Evolutionary conservation across 2,797 vertebrate genomes (phyloP), one percentile per base, ranked within the genome.

Genomic region (Echiichthys vipera): DNA sequence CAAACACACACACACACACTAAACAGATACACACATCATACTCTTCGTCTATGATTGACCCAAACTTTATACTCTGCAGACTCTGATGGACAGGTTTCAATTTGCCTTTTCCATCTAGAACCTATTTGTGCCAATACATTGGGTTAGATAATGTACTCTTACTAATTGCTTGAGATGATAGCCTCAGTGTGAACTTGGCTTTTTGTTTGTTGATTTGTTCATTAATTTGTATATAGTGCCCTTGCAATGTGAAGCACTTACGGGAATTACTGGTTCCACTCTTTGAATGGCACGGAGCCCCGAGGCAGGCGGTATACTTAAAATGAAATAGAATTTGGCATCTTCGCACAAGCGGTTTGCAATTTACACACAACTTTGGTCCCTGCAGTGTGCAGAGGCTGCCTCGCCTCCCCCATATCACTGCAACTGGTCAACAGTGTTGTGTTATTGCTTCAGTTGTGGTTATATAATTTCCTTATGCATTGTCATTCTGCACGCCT

Each of bases 131-230:
- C 37, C 34, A 36, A 6, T 53, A 3, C 57, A 51, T 71, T 74
- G 53, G 46, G 22, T 79, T 70, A 72, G 61, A 65, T 81, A 83
- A 78, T 75, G 67, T 70, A 83, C 65, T 85, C 85, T 78, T 29
- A 58, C 74, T 78, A 76, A 88, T 79, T 79, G 73, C 70, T 81
- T 59, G 43, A 76, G 57, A 72, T 72, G 43, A 73, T 46, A 2
- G 5, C 55, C 24, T 77, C 29, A 71, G 53, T 64, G 57, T 71
- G 67, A 84, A 69, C 56, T 83, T 61, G 43, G 80, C 79, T 84
- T 63, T 81, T 58, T 83, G 72, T 86, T 85, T 84, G 87, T 84
- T 87, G 84, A 88, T 89, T 91, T 76, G 69, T 55, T 87, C 85
- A 79, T 89, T 89, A 78, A 82, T 89, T 90, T 85, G 84, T 78